Percentiles rank a stretch among this genome's conserved stretches.
These are phyloP conservation scores for Carapus acus DNA, from an alignment of 2,797 vertebrate genomes.

Conservation along the genomic window DNA sequence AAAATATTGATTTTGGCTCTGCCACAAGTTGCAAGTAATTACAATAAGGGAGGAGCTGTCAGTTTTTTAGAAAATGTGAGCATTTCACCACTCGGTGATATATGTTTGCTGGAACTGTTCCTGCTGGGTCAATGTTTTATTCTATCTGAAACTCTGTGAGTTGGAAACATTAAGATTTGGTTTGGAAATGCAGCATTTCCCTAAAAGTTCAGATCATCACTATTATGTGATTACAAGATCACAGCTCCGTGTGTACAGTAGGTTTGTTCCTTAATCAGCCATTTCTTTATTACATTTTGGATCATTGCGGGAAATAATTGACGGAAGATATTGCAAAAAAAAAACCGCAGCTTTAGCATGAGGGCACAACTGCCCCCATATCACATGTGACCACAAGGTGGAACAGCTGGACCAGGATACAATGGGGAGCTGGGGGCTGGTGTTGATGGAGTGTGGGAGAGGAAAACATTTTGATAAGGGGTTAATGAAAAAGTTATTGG, in stretches of 20 bases:
- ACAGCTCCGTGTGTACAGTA: no score
- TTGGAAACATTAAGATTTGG: not conserved
- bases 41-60: constrained; percentile 37
- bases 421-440: constrained; percentile 8
- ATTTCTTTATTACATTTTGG: no score
- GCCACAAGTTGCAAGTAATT: constrained; percentile 36
- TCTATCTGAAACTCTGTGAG: not conserved
- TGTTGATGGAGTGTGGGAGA: constrained; percentile 61
- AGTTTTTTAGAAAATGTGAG: constrained; percentile 34
- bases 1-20: constrained; percentile 54
- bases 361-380: constrained; percentile 2
- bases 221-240: no score
- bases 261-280: no score
- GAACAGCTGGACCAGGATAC: constrained; percentile 52
- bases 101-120: constrained; percentile 17
- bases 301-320: no score
- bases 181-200: not conserved
- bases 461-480: constrained; percentile 68
- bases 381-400: constrained; percentile 62
- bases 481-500: constrained; percentile 68
- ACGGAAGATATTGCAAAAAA: not conserved
- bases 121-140: constrained; percentile 1
- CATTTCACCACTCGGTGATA: constrained; percentile 51
- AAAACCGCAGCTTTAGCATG: constrained; percentile 1
- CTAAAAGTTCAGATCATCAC: no score